Base-by-base conservation (phyloP, 1,140 invertebrate genomes). In the Drosophila insularis region DNA sequence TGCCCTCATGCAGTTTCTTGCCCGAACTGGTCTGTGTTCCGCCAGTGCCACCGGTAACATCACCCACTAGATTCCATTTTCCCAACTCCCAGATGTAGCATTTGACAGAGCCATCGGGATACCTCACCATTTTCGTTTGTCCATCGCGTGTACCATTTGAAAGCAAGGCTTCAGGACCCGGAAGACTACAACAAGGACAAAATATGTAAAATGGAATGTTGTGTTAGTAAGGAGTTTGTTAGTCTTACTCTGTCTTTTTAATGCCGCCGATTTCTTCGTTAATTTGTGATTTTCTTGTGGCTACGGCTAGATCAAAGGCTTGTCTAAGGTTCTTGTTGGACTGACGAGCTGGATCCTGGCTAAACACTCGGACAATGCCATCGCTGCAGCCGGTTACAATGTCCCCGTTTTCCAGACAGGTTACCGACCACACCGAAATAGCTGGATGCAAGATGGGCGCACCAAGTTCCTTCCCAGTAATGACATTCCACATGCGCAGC, bases 321-420 rank as follows among this genome's bases (percentile, higher is more conserved):
- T 95, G 93, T 13, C 95, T 79, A 0, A 91, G 89, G 2, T 93
- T 92, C 50, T 94, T 93, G 74, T 94, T 92, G 0, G 97, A 98
- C 66, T 95, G 94, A 54, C 96, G 92, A 4, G 93, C 90, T 7
- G 95, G 92, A 85, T 96, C 94, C 69, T 93, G 92, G 0, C 96
- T 97, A 87, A 99, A 99, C 55, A 99, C 94, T 66, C 98, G 94
- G 0, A 98, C 94, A 0, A 96, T 89, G 0, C 97, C 97, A 93
- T 99, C 98, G 92, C 97, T 98, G 72, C 92, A 90, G 85, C 97
- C 98, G 69, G 96, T 95, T n/a, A 97, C 97, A 87, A 99, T 94
- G 92, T 99, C 98, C 10, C 95, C 96, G 93, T 99, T 98, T 3
- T 93, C 81, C 14, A 99, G 91, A 66, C 95, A 94, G 62, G 95